These are phyloP conservation scores for Pyrochroa serraticornis DNA, from an alignment of 2,888 invertebrate genomes.

Conservation along the genomic window DNA sequence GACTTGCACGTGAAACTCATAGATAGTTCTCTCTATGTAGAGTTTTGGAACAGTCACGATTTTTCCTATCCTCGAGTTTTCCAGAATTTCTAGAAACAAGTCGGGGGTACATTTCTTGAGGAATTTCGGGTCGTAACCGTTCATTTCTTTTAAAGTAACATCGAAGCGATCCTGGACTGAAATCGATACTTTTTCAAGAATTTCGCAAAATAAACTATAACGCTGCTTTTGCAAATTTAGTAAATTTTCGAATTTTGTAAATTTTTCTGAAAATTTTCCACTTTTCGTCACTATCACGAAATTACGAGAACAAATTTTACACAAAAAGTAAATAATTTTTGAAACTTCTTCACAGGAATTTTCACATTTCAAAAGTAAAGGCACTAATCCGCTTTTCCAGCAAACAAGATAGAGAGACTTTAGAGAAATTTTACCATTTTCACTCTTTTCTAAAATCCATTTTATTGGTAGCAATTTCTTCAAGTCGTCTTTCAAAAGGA, in stretches of 20 bases:
- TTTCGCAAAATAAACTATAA: background rate
- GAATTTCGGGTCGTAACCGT: background rate
- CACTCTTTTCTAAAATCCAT: background rate
- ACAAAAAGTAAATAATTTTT: background rate
- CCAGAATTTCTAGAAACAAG: slow-evolving; percentile 1
- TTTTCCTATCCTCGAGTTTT: background rate
- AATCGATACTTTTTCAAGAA: background rate
- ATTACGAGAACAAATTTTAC: background rate
- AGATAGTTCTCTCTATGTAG: slow-evolving; percentile 3
- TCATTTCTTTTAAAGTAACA: background rate
- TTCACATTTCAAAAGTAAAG: background rate
- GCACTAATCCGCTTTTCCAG: slow-evolving; percentile 4
- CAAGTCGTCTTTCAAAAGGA: background rate
- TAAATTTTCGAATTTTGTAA: background rate
- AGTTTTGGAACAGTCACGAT: background rate
- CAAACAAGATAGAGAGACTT: background rate
- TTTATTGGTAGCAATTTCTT: background rate
- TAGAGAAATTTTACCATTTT: background rate
- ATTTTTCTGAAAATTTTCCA: background rate
- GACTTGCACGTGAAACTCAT: background rate
- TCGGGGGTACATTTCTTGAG: slow-evolving; percentile 1
- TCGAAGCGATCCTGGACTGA: background rate
- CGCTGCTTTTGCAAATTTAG: background rate
- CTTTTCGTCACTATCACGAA: background rate
- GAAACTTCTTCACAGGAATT: background rate